Conservation (phyloP, 2,797 vertebrate species). For the Gobionotothen gibberifrons region DNA sequence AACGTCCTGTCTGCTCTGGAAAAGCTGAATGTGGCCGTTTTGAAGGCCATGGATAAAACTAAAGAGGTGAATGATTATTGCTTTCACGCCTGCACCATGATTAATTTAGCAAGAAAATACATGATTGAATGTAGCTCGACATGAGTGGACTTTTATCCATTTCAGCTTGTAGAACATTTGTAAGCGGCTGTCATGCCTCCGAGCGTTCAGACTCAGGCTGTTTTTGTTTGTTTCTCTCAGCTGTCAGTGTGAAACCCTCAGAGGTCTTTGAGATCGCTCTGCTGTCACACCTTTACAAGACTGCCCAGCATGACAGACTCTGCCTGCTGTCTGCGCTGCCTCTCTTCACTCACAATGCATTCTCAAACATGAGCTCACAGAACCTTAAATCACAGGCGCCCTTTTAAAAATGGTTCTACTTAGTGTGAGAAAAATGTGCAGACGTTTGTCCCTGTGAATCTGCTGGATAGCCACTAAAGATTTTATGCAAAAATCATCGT, state of each 20-base stretch:
- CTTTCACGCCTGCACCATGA: background rate
- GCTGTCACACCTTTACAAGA: slow-evolving; percentile 8
- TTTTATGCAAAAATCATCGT: background rate
- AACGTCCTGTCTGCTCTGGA: slow-evolving; percentile 92
- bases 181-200: background rate
- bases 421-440: slow-evolving; percentile 10
- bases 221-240: slow-evolving; percentile 32
- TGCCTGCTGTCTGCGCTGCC: slow-evolving; percentile 4
- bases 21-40: slow-evolving; percentile 89
- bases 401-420: slow-evolving; percentile 8
- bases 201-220: slow-evolving; percentile 4
- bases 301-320: slow-evolving; percentile 24
- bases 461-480: background rate
- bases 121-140: background rate
- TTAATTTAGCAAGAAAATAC: background rate
- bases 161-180: slow-evolving; percentile 13
- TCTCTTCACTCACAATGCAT: slow-evolving; percentile 23
- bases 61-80: slow-evolving; percentile 86
- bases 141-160: slow-evolving; percentile 1
- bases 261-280: slow-evolving; percentile 26
- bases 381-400: background rate
- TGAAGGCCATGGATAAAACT: slow-evolving; percentile 95
- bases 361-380: slow-evolving; percentile 27
- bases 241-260: slow-evolving; percentile 41
- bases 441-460: slow-evolving; percentile 13